Base-by-base conservation (phyloP, 2,113 vertebrate genomes). In the Prunella fulvescens region DNA sequence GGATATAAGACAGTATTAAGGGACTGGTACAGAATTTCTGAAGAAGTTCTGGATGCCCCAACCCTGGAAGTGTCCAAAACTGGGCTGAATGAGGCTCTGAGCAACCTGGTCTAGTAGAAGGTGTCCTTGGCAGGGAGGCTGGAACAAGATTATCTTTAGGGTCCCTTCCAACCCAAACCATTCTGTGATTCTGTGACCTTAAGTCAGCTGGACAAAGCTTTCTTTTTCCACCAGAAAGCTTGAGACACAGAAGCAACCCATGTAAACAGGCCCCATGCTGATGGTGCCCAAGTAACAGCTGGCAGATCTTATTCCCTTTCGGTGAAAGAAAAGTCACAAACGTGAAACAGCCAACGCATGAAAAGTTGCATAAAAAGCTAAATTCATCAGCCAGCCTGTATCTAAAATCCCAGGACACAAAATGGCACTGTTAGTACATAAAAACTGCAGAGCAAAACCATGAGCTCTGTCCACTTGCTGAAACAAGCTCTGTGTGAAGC, bases 381-480 rank as follows among this genome's bases (percentile, higher is more conserved):
- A 62, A 69, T 60, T 57, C 8, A 12, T 19, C 53, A 42, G n/a
- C 35, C 33, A 10, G 19, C 11, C 33, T 18, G 11, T 28, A 69
- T 81, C 17, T 40, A 92, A 91, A 79, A 84, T 72, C 56, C 16
- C 53, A 76, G 61, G 39, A 72, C 54, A 50, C 22, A 65, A 79
- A 91, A 81, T 45, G 40, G 29, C 44, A 76, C 13, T 33, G 19
- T 44, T 44, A 47, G 42, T 33, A 56, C 29, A 64, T 77, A 78
- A 91, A 92, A 94, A 40, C 54, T 42, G 23, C n/a, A 61, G 37
- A 45, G 26, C 29, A 81, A 81, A 96, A 61, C 57, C 22, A 15
- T 10, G 25, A 93, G 19, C 7, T 79, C 64, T 24, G 9, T 47
- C 61, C 24, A 15, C 12, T 39, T 57, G 28, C 18, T 89, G 84